A percentile compares a stretch with the other conserved stretches of the same genome.
These are phyloP conservation scores for Thryonomys swinderianus DNA, from an alignment of 2,113 vertebrate genomes.

Conservation along the genomic window DNA sequence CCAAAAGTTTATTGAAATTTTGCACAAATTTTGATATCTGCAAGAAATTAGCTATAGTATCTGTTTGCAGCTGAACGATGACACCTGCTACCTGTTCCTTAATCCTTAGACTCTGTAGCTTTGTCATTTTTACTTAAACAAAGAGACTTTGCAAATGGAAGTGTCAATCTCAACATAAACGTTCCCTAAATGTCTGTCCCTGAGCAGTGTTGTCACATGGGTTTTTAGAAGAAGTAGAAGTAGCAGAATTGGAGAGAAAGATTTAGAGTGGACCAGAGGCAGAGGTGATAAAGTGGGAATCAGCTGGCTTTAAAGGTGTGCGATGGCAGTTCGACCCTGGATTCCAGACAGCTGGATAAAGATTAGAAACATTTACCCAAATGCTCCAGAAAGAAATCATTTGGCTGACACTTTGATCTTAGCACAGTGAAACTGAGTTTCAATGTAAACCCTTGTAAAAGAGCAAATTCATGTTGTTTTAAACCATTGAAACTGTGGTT, in stretches of 20 bases:
- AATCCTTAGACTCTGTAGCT: not conserved
- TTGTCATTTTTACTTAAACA: not conserved
- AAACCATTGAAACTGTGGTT: not conserved
- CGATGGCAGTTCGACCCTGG: fast-evolving
- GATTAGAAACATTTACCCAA: not conserved
- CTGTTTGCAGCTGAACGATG: not conserved
- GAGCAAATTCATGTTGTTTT: not conserved
- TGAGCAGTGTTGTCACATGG: not conserved
- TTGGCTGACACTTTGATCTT: too few species aligned
- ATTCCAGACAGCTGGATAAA: not conserved
- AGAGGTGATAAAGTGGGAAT: not conserved
- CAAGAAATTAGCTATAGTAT: not conserved
- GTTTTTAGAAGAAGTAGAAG: not conserved
- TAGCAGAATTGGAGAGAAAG: not conserved
- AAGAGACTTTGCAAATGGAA: not conserved
- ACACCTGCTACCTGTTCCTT: fast-evolving
- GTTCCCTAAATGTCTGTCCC: not conserved
- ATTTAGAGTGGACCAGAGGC: not conserved
- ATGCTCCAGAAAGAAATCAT: not conserved
- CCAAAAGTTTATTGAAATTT: not conserved
- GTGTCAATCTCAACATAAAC: not conserved
- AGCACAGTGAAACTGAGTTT: not conserved
- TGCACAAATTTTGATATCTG: not conserved
- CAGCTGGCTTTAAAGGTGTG: not conserved
- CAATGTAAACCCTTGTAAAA: not conserved